A percentile compares a stretch with the other conserved stretches of the same genome.
Conservation (phyloP, 2,888 invertebrate species). For the Mactromeris polynyma region DNA sequence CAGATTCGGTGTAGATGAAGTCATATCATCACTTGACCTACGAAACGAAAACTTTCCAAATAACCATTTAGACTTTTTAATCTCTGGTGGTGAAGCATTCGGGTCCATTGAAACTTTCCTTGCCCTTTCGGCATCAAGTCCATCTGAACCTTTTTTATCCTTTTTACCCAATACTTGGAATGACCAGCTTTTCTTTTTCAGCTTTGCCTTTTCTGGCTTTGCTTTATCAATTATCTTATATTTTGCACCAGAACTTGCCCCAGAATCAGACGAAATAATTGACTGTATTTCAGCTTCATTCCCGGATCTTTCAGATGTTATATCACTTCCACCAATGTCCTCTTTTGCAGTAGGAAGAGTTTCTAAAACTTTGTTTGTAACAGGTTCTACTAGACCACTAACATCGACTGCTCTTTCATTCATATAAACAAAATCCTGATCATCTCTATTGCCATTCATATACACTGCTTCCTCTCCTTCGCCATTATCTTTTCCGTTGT, state of each 20-base stretch:
- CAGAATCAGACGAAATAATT: slow-evolving; percentile 34
- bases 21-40: slow-evolving; percentile 52
- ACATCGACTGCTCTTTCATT: slow-evolving; percentile 60
- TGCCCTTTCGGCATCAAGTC: not conserved
- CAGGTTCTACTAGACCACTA: slow-evolving; percentile 24
- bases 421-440: slow-evolving; percentile 56
- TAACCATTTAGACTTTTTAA: slow-evolving; percentile 58
- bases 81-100: slow-evolving; percentile 33
- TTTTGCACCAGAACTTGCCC: slow-evolving; percentile 42
- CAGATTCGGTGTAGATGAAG: slow-evolving; percentile 58
- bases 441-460: slow-evolving; percentile 58
- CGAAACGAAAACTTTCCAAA: slow-evolving; percentile 67
- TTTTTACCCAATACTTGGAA: slow-evolving; percentile 62
- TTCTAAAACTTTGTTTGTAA: not conserved
- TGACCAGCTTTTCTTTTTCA: slow-evolving; percentile 70
- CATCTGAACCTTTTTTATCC: slow-evolving; percentile 20
- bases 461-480: slow-evolving; percentile 28
- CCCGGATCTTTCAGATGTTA: not conserved
- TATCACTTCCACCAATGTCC: not conserved
- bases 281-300: slow-evolving; percentile 43
- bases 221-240: slow-evolving; percentile 38
- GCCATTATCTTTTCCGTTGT: not conserved
- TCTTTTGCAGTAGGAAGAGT: not conserved
- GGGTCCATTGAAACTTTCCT: slow-evolving; percentile 45
- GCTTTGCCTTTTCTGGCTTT: slow-evolving; percentile 46